These are phyloP conservation scores for Falco peregrinus DNA, from an alignment of 2,797 vertebrate species.

Conservation along the genomic window DNA sequence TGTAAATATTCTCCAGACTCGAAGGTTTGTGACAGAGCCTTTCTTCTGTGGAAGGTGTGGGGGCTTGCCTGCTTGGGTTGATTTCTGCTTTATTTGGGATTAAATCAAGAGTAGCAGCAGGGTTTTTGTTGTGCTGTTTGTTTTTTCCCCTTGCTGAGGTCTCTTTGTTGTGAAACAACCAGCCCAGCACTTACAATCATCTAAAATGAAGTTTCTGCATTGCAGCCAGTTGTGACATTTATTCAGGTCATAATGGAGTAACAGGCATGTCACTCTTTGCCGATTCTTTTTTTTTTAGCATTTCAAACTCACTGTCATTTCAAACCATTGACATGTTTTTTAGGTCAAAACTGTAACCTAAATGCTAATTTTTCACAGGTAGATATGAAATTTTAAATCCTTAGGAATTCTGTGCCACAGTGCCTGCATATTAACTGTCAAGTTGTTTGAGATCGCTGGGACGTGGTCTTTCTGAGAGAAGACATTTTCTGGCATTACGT, in stretches of 20 bases:
- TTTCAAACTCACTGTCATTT: background rate
- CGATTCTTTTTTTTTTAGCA: background rate
- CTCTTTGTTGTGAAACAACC: background rate
- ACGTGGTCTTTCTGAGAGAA: background rate
- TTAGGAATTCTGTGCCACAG: background rate
- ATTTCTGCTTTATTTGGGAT: background rate
- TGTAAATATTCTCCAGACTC: background rate
- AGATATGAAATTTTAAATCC: background rate
- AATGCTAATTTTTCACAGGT: background rate
- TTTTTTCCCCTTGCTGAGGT: background rate
- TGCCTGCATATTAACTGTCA: background rate
- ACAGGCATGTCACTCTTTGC: background rate
- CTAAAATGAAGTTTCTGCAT: background rate
- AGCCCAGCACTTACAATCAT: background rate
- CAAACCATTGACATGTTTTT: background rate
- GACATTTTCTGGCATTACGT: background rate
- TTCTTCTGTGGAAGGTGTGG: background rate
- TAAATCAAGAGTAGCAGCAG: background rate
- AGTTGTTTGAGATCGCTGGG: background rate
- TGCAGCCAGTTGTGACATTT: background rate
- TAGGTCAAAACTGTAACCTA: background rate
- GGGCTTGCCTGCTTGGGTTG: background rate
- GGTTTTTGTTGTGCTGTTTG: rapidly evolving
- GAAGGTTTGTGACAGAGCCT: background rate
- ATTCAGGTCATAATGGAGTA: background rate